Conservation (phyloP, 2,888 invertebrate species). For the Cerastoderma edule region DNA sequence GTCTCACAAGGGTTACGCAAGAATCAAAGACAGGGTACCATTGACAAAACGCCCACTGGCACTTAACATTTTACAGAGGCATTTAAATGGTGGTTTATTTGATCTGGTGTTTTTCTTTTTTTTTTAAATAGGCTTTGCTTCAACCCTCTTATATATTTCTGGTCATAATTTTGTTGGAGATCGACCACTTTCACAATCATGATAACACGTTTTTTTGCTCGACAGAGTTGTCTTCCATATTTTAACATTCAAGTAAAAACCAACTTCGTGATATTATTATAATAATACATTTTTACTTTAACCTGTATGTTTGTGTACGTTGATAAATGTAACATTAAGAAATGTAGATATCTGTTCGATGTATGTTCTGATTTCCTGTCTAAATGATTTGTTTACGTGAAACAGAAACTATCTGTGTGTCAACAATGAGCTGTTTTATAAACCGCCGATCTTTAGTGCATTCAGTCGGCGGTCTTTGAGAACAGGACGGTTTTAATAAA, state of each 20-base stretch:
- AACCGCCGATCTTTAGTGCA: slow-evolving; percentile 39
- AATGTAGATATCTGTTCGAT: not conserved
- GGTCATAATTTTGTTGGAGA: too few relatives aligned
- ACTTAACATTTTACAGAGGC: too few relatives aligned
- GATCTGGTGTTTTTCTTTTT: too few relatives aligned
- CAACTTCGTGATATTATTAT: not conserved
- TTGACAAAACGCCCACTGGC: too few relatives aligned
- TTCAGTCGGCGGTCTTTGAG: slow-evolving; percentile 31
- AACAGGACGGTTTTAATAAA: slow-evolving; percentile 33
- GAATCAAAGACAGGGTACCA: too few relatives aligned
- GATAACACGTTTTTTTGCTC: not conserved
- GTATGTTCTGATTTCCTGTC: slow-evolving; percentile 27
- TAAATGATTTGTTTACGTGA: slow-evolving; percentile 39
- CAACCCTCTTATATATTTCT: too few relatives aligned
- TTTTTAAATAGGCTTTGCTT: too few relatives aligned
- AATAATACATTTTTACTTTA: not conserved
- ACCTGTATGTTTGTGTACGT: too few relatives aligned
- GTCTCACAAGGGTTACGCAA: too few relatives aligned
- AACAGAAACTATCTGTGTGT: slow-evolving; percentile 43
- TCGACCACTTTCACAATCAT: too few relatives aligned
- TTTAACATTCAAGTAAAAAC: not conserved
- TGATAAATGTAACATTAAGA: too few relatives aligned
- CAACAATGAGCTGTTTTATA: slow-evolving; percentile 32
- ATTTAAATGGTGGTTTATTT: too few relatives aligned
- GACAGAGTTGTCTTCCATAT: not conserved